phyloP scores from a whole-genome alignment of 2,888 invertebrate genomes.

The Acanthosoma haemorrhoidale region DNA sequence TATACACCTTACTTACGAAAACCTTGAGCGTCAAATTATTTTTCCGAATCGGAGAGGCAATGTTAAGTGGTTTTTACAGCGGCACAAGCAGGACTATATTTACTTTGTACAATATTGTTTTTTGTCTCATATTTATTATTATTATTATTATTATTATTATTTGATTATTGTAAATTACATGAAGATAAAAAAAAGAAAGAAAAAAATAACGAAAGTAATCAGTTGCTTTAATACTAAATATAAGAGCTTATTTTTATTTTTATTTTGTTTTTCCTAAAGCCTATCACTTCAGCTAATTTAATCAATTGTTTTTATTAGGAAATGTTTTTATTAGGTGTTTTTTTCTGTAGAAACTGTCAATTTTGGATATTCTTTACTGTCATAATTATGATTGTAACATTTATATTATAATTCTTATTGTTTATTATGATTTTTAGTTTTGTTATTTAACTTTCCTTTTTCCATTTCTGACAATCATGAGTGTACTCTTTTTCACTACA shows the following conservation, averaged over 20 bases:
- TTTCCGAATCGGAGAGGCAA: constrained; percentile 28
- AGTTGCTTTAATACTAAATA: constrained; percentile 27
- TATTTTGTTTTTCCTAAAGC: constrained; percentile 12
- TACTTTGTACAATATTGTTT: constrained; percentile 23
- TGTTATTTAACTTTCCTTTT: constrained; percentile 2
- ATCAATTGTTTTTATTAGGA: constrained; percentile 6
- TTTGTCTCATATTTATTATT: constrained; percentile 27
- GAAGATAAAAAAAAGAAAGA: constrained; percentile 4
- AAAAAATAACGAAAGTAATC: neutral
- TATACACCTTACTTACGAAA: constrained; percentile 31
- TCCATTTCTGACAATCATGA: neutral
- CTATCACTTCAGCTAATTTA: constrained; percentile 5
- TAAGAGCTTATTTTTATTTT: constrained; percentile 23
- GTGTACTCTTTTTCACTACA: neutral
- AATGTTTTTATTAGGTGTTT: constrained; percentile 3
- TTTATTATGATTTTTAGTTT: neutral
- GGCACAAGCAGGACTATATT: constrained; percentile 25
- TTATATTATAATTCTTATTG: constrained; percentile 31
- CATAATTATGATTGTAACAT: constrained; percentile 24
- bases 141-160: constrained; percentile 13
- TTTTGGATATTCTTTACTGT: constrained; percentile 9
- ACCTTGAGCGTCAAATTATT: constrained; percentile 28
- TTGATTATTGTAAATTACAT: constrained; percentile 18
- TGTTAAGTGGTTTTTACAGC: constrained; percentile 23
- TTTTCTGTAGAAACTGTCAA: constrained; percentile 15